Base-by-base conservation (phyloP, 2,888 invertebrate species). In the Nemotelus nigrinus region DNA sequence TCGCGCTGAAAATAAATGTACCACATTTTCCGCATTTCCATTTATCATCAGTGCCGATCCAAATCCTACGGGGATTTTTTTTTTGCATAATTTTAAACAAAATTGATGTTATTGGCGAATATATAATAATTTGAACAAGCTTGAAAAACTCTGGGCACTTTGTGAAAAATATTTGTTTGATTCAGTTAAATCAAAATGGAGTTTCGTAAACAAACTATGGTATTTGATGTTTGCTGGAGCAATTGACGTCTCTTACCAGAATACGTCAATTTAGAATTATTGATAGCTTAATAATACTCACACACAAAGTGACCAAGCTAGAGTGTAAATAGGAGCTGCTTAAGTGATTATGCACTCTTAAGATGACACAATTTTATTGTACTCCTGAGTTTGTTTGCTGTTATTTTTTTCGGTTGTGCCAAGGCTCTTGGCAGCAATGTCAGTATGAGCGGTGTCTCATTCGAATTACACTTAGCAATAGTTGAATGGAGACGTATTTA, bases 241-340 rank as follows among this genome's bases (percentile, higher is more conserved):
- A 70, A 70, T 70, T 70, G 70, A 10, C 70, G 47, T 43, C 39
- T 70, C 44, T 41, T 53, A 70, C 25, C 25, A 70, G 70, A 70
- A 55, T 55, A 70, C 55, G 70, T 55, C 70, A 70, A 55, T 53
- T 70, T 70, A 41, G 43, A 70, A 70, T 70, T 70, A 70, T 53
- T 53, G 70, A 45, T 70, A 70, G 55, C 55, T 70, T 70, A 55
- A 55, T 55, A 55, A 70, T 25, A 25, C 25, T 25, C 1, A 0
- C 25, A 25, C 25, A 25, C 25, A 25, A 25, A 25, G 43, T 60
- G 7, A 57, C 3, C 50, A 25, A 10, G 10, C 2, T 43, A n/a
- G n/a, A 55, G 44, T 55, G 70, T 25, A 25, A 57, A 7, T 7
- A 6, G 41, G 4, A 67, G 43, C 8, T 43, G 43, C 7, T 5